Percentiles rank a stretch among this genome's conserved stretches.
Evolutionary conservation across 1,140 invertebrate genomes (phyloP).

Genomic region (Neelides sp.): DNA sequence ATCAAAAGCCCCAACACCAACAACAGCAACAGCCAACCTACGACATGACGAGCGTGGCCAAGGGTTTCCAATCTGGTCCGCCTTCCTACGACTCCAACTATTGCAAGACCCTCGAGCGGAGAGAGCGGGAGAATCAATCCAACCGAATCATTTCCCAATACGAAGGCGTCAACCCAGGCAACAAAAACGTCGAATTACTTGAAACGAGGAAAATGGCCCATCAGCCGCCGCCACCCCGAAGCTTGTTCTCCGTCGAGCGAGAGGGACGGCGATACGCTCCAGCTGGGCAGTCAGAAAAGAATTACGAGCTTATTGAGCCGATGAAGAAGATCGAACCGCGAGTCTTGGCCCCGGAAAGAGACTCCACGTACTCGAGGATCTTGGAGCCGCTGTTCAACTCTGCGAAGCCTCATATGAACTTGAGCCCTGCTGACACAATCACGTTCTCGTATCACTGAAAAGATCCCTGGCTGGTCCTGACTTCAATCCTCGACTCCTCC

Average conservation of each 20-base stretch:
- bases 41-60: neutral
- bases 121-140: constrained; percentile 16
- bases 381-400: constrained; percentile 27
- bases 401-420: too few species aligned
- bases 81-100: constrained; percentile 28
- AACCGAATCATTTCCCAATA: constrained; percentile 29
- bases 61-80: constrained; percentile 21
- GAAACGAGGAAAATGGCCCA: constrained; percentile 8
- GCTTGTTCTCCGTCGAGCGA: neutral
- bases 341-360: constrained; percentile 24
- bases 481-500: too few species aligned
- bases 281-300: neutral
- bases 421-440: too few species aligned
- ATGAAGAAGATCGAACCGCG: constrained; percentile 11
- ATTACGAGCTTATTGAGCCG: neutral
- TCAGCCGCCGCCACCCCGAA: neutral
- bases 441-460: too few species aligned
- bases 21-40: neutral
- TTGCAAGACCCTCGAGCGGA: constrained; percentile 20
- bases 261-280: neutral
- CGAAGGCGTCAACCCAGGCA: constrained; percentile 19
- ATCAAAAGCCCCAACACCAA: constrained; percentile 11
- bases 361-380: constrained; percentile 28
- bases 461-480: too few species aligned
- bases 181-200: constrained; percentile 5